These are phyloP conservation scores for Onthophagus taurus DNA, from an alignment of 1,140 invertebrate species.

Conservation along the genomic window DNA sequence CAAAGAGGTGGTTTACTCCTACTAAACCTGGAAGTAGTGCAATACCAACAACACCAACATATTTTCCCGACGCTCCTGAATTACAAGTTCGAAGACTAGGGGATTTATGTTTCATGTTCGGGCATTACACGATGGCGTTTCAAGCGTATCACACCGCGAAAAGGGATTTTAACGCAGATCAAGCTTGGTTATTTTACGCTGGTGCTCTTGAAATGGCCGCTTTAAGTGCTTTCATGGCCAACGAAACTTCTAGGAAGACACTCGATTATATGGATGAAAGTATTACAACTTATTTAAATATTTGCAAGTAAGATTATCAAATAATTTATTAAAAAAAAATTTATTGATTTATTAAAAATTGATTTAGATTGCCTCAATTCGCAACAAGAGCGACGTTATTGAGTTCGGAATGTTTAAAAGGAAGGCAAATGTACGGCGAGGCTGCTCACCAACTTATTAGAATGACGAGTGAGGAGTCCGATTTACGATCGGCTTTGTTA, in stretches of 20 bases:
- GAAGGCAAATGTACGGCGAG: conserved; percentile 66
- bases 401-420: conserved; percentile 77
- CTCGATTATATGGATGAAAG: conserved; percentile 90
- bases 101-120: conserved; percentile 94
- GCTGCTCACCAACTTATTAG: conserved; percentile 88
- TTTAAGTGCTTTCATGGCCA: conserved; percentile 82
- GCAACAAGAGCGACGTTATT: conserved; percentile 83
- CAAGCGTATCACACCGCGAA: conserved; percentile 92
- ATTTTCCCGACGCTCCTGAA: conserved; percentile 82
- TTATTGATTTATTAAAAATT: conserved; percentile 8
- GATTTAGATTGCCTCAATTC: conserved; percentile 70
- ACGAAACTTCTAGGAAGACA: conserved; percentile 63
- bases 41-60: conserved; percentile 53
- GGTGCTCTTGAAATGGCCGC: conserved; percentile 94
- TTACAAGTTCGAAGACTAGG: conserved; percentile 85
- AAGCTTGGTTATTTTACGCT: conserved; percentile 94
- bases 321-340: not conserved
- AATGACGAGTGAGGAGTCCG: conserved; percentile 91
- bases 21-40: conserved; percentile 59
- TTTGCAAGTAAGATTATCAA: conserved; percentile 64
- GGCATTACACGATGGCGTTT: conserved; percentile 86
- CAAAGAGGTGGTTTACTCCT: conserved; percentile 89
- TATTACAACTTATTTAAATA: conserved; percentile 79
- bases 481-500: conserved; percentile 80
- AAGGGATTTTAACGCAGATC: conserved; percentile 90